Evolutionary conservation across 2,113 vertebrate species (phyloP).

Genomic region (Astatotilapia flaviijosephi): DNA sequence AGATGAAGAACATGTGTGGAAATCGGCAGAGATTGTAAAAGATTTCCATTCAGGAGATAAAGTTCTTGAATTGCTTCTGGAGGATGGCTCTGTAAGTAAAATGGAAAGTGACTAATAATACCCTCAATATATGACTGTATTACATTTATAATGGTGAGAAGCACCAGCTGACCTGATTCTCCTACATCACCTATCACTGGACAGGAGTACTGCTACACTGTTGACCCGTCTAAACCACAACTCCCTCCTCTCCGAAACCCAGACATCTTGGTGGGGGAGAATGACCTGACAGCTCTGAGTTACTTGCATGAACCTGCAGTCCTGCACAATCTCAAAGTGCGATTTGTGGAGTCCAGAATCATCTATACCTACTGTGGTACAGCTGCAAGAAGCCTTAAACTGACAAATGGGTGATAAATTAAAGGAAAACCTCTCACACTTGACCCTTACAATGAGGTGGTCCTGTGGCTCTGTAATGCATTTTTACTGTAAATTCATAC

Average conservation of each 20-base stretch:
- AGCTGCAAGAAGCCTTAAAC: not conserved
- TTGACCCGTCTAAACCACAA: constrained; percentile 68
- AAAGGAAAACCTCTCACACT: not conserved
- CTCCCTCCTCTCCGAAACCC: constrained; percentile 91
- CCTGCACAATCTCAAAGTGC: constrained; percentile 90
- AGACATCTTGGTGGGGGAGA: constrained; percentile 96
- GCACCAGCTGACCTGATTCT: not conserved
- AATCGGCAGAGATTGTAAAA: constrained; percentile 85
- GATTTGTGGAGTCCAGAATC: constrained; percentile 91
- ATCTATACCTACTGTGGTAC: constrained; percentile 98
- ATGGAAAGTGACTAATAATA: not conserved
- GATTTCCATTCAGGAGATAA: constrained; percentile 78
- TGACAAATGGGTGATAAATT: not conserved
- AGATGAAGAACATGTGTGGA: constrained; percentile 89
- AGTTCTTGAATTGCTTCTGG: constrained; percentile 77
- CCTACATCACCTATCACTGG: not conserved
- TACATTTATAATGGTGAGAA: not conserved
- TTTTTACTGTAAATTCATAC: not conserved
- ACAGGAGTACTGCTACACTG: constrained; percentile 76
- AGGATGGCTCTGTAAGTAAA: constrained; percentile 85
- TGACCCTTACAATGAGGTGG: not conserved
- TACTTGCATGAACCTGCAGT: constrained; percentile 96
- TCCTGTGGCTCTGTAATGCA: not conserved
- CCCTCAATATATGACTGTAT: not conserved
- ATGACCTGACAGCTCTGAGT: constrained; percentile 97